Percentiles rank a stretch among this genome's conserved stretches.
Evolutionary conservation across 1,140 invertebrate genomes (phyloP).

Genomic region (Coboldia fuscipes): DNA sequence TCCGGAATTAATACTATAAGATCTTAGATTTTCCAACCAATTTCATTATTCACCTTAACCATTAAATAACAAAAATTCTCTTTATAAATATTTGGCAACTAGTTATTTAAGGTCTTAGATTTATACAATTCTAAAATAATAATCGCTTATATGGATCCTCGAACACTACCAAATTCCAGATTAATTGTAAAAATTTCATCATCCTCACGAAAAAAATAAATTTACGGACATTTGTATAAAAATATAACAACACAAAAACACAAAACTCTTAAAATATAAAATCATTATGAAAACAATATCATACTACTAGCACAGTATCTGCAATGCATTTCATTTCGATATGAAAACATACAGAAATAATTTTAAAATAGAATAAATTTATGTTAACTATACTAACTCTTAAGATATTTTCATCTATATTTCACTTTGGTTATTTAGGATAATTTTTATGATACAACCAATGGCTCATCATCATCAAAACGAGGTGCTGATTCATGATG

Average conservation of each 20-base stretch:
- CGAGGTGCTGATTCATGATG: slow-evolving; percentile 51
- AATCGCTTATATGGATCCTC: not conserved
- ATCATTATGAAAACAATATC: too few species aligned
- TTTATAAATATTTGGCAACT: too few species aligned
- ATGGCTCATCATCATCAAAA: slow-evolving; percentile 82
- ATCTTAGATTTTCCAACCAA: too few species aligned
- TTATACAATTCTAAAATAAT: not conserved
- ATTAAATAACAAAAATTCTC: too few species aligned
- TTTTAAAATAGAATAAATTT: not conserved
- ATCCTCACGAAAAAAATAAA: not conserved
- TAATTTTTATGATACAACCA: slow-evolving; percentile 53
- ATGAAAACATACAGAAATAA: too few species aligned
- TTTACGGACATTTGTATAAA: not conserved
- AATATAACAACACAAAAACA: not conserved
- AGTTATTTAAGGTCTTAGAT: too few species aligned
- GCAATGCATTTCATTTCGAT: too few species aligned
- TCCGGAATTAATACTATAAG: too few species aligned
- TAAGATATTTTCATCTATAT: not conserved
- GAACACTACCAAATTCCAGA: not conserved
- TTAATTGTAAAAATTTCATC: not conserved
- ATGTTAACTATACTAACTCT: not conserved
- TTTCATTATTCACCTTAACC: too few species aligned
- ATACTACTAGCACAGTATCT: too few species aligned
- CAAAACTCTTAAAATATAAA: not conserved
- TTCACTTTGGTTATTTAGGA: not conserved